phyloP scores from a whole-genome alignment of 2,888 invertebrate genomes.

The Phoenoteleia sp. region DNA sequence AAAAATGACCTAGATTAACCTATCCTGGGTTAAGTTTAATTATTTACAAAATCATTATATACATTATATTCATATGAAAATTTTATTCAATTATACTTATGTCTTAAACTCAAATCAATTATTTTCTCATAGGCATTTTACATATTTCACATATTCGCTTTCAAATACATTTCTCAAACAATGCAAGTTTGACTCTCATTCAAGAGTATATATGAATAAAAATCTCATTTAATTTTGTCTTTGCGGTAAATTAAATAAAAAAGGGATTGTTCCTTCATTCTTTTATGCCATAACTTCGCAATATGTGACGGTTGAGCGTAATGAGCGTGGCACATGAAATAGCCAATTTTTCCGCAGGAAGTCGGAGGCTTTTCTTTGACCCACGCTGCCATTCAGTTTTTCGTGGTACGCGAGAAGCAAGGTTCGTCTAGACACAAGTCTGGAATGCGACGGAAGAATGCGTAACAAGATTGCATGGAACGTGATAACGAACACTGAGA shows the following conservation, averaged over 20 bases:
- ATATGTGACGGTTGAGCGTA: conserved; percentile 62
- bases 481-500: conserved; percentile 71
- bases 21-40: too few species aligned
- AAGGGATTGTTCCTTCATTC: conserved; percentile 43
- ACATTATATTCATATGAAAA: too few species aligned
- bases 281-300: conserved; percentile 52
- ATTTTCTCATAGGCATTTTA: too few species aligned
- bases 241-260: conserved; percentile 50
- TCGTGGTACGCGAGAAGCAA: conserved; percentile 41
- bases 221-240: conserved; percentile 47
- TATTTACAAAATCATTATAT: too few species aligned
- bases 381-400: conserved; percentile 61
- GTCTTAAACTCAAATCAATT: too few species aligned
- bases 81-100: too few species aligned
- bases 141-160: too few species aligned
- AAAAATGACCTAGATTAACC: too few species aligned
- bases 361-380: conserved; percentile 59
- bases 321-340: conserved; percentile 66
- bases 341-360: conserved; percentile 64
- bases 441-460: conserved; percentile 70
- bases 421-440: conserved; percentile 58
- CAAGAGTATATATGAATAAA: conserved; percentile 33
- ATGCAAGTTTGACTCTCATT: too few species aligned
- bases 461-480: conserved; percentile 72
- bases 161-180: too few species aligned